Evolutionary conservation across 2,797 vertebrate species (phyloP).

Genomic region (Oreortyx pictus): DNA sequence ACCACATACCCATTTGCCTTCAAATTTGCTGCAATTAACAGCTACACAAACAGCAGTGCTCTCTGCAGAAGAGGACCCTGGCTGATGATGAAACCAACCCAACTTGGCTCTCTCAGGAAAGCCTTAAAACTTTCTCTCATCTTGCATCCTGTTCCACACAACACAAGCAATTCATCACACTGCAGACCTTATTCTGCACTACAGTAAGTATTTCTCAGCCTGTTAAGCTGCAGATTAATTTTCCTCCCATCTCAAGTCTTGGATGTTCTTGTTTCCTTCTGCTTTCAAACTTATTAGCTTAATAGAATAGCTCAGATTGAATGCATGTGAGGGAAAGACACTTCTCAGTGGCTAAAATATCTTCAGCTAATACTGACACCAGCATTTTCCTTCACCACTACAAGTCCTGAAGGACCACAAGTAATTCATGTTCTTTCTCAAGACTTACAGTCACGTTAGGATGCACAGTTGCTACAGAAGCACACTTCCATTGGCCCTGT

Average conservation of each 20-base stretch:
- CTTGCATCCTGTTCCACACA: not conserved
- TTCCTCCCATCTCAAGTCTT: not conserved
- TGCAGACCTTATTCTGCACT: conserved; percentile 3
- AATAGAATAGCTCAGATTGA: not conserved
- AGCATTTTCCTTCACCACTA: not conserved
- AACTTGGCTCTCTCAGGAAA: not conserved
- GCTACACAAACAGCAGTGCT: not conserved
- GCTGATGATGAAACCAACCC: not conserved
- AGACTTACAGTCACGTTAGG: not conserved
- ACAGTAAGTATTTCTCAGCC: conserved; percentile 1
- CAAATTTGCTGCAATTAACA: not conserved
- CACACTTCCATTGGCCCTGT: fast-evolving
- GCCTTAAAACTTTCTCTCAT: not conserved
- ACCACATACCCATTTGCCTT: not conserved
- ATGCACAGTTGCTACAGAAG: not conserved
- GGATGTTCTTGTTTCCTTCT: not conserved
- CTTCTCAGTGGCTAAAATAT: not conserved
- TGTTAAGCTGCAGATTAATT: conserved; percentile 30
- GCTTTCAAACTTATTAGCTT: not conserved
- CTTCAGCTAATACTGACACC: not conserved
- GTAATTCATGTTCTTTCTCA: not conserved
- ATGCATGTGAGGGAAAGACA: not conserved
- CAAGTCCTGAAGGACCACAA: not conserved
- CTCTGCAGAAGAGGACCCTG: not conserved
- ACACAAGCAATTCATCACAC: not conserved